Evolutionary conservation across 2,888 invertebrate genomes (phyloP).

Genomic region (Tenthredo notha): DNA sequence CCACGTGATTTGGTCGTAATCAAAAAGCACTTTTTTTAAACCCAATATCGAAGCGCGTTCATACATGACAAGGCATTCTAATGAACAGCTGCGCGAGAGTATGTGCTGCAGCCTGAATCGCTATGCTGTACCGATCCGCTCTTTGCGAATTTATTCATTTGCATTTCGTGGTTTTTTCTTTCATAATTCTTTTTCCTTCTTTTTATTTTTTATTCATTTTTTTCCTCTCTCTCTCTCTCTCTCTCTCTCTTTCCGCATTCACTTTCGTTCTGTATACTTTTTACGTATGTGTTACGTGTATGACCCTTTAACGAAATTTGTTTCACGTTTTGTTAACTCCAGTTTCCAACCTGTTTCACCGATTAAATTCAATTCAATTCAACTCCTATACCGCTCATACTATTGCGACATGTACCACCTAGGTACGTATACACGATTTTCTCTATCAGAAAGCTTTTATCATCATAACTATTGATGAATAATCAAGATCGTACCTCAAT

Average conservation of each 20-base stretch:
- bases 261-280: neutral
- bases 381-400: neutral
- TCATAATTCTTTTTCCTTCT: neutral
- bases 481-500: too few species aligned
- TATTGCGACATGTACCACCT: too few species aligned
- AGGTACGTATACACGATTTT: neutral
- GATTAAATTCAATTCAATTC: slow-evolving; percentile 4
- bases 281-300: neutral
- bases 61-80: slow-evolving; percentile 51
- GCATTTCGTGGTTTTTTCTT: neutral
- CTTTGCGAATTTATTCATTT: slow-evolving; percentile 23
- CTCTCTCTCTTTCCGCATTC: neutral
- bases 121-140: neutral
- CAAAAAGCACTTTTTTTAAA: slow-evolving; percentile 47
- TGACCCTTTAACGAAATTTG: slow-evolving; percentile 6
- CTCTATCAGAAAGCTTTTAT: neutral
- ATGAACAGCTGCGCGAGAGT: slow-evolving; percentile 38
- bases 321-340: slow-evolving; percentile 39
- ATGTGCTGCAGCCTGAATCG: neutral
- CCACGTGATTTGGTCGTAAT: slow-evolving; percentile 47
- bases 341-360: slow-evolving; percentile 29
- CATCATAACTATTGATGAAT: too few species aligned
- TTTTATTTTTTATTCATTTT: neutral
- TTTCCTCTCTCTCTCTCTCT: neutral
- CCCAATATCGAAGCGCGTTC: slow-evolving; percentile 43